phyloP scores from a whole-genome alignment of 2,888 invertebrate species.

The Phania funesta region DNA sequence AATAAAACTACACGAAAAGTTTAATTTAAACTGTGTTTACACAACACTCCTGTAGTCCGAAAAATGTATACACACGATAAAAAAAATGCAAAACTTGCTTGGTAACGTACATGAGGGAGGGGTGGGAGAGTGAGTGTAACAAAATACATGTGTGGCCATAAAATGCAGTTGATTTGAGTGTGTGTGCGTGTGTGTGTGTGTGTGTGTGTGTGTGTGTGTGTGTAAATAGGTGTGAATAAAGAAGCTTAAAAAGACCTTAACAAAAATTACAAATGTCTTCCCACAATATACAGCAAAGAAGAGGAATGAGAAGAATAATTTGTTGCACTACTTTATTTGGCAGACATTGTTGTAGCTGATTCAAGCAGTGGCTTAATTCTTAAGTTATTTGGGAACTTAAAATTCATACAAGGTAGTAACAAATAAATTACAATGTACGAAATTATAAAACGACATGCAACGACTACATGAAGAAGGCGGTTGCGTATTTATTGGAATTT shows the following conservation, averaged over 20 bases:
- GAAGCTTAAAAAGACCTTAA: constrained; percentile 55
- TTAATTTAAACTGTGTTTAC: constrained; percentile 62
- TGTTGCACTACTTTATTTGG: neutral
- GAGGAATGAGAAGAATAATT: constrained; percentile 6
- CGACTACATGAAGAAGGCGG: too few species aligned
- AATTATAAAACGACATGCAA: too few species aligned
- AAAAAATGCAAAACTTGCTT: neutral
- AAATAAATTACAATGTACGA: too few species aligned
- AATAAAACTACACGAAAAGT: constrained; percentile 63
- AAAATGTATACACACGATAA: constrained; percentile 18
- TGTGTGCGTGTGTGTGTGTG: neutral
- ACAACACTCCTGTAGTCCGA: constrained; percentile 53
- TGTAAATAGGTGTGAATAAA: constrained; percentile 51
- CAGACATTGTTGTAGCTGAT: neutral
- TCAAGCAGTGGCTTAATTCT: neutral
- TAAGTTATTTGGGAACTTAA: neutral
- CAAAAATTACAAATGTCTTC: constrained; percentile 40
- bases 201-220: neutral
- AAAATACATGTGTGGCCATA: constrained; percentile 4
- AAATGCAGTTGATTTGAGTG: neutral
- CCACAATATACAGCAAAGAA: neutral
- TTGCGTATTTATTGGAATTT: too few species aligned
- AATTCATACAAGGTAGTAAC: neutral
- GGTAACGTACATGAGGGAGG: too few species aligned
- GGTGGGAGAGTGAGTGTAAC: too few species aligned